phyloP scores from a whole-genome alignment of 2,113 vertebrate species.

The Corythoichthys intestinalis region DNA sequence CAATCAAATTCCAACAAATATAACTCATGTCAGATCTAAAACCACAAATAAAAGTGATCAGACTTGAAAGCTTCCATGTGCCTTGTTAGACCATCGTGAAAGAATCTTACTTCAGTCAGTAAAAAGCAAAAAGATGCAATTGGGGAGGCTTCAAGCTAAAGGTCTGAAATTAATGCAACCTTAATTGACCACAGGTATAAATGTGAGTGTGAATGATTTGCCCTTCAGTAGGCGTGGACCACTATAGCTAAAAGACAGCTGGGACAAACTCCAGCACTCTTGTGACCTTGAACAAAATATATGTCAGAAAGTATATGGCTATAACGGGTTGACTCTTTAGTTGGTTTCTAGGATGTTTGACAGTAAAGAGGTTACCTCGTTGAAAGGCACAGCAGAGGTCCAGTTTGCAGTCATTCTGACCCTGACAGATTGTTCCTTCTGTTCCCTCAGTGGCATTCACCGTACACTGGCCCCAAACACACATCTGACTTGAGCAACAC shows the following conservation, averaged over 20 bases:
- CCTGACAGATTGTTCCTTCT: conserved; percentile 90
- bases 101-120: too few relatives aligned
- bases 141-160: too few relatives aligned
- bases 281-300: not conserved
- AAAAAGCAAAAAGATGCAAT: too few relatives aligned
- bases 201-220: not conserved
- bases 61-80: too few relatives aligned
- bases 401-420: conserved; percentile 80
- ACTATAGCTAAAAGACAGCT: not conserved
- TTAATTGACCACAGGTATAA: not conserved
- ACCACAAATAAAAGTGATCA: too few relatives aligned
- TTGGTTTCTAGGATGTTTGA: not conserved
- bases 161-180: not conserved
- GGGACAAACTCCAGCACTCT: not conserved
- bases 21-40: too few relatives aligned
- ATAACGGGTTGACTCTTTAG: not conserved
- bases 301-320: not conserved
- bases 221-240: not conserved
- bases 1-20: too few relatives aligned
- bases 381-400: conserved; percentile 88
- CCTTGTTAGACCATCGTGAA: too few relatives aligned
- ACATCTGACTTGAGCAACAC: conserved; percentile 85
- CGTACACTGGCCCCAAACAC: conserved; percentile 85
- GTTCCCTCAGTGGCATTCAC: conserved; percentile 68
- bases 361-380: conserved; percentile 67